Evolutionary conservation across 2,797 vertebrate genomes (phyloP).

Genomic region (Protonibea diacanthus): DNA sequence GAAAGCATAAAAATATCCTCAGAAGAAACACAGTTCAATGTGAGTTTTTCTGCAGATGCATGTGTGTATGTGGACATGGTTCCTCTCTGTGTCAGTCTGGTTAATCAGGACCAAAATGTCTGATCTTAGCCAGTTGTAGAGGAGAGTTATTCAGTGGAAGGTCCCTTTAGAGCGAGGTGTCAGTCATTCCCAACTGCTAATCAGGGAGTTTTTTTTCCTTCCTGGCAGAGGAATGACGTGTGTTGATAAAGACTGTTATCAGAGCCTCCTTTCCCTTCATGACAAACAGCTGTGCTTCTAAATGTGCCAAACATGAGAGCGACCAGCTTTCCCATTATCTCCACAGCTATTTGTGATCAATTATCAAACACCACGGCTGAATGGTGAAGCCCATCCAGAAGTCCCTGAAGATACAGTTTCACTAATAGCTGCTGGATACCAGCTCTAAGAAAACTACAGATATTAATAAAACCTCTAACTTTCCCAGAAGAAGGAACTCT

Average conservation of each 20-base stretch:
- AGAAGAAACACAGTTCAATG: not conserved
- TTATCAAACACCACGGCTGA: not conserved
- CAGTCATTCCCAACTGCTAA: slow-evolving; percentile 43
- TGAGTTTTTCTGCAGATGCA: not conserved
- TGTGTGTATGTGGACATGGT: not conserved
- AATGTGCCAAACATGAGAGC: slow-evolving; percentile 46
- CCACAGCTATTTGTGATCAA: slow-evolving; percentile 44
- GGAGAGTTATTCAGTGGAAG: not conserved
- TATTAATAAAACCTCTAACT: not conserved
- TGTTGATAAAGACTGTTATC: slow-evolving; percentile 44
- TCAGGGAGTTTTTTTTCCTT: slow-evolving; percentile 22
- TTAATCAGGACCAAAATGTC: not conserved
- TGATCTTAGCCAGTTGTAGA: not conserved
- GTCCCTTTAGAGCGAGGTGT: slow-evolving; percentile 13
- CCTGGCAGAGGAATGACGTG: slow-evolving; percentile 15
- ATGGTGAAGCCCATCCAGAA: slow-evolving; percentile 32
- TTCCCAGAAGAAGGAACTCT: not conserved
- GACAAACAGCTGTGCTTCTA: slow-evolving; percentile 54
- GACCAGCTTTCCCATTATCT: slow-evolving; percentile 52
- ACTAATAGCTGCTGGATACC: not conserved
- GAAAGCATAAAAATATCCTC: too few relatives aligned
- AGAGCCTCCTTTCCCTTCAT: slow-evolving; percentile 33
- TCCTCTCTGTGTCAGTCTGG: not conserved
- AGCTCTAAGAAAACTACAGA: slow-evolving; percentile 22
- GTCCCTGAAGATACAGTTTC: slow-evolving; percentile 10